These are phyloP conservation scores for Pseudopipra pipra DNA, from an alignment of 2,113 vertebrate species.

Conservation along the genomic window DNA sequence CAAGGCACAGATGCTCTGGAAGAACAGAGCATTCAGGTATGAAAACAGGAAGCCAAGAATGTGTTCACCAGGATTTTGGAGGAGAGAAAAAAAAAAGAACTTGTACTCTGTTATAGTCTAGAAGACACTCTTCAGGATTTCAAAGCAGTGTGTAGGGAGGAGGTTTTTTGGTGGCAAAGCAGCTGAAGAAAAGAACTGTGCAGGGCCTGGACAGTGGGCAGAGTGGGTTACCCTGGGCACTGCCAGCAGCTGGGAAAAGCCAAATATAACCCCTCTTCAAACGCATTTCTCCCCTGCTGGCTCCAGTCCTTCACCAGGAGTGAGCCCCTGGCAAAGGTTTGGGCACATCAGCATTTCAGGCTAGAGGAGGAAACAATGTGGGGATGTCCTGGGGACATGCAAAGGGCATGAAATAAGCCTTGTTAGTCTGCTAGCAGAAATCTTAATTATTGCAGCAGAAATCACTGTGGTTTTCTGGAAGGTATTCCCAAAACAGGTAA, in stretches of 20 bases:
- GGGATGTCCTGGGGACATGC: fast-evolving
- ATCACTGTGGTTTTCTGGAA: neutral
- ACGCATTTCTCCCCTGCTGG: neutral
- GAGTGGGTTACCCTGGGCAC: neutral
- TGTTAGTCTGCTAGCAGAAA: neutral
- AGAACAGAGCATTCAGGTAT: neutral
- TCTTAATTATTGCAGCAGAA: neutral
- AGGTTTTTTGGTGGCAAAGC: neutral
- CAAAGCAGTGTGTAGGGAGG: neutral
- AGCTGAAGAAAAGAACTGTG: neutral
- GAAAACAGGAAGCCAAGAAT: neutral
- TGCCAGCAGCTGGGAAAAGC: neutral
- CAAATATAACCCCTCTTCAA: neutral
- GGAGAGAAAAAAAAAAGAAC: neutral
- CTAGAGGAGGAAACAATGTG: neutral
- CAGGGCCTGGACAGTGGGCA: neutral
- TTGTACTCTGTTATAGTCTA: neutral
- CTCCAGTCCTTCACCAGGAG: neutral
- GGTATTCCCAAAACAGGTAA: neutral
- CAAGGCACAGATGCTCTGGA: constrained; percentile 20
- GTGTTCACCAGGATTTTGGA: neutral
- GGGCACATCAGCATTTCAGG: neutral
- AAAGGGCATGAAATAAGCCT: neutral
- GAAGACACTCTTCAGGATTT: neutral
- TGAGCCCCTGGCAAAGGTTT: too few relatives aligned